Evolutionary conservation across 2,797 vertebrate genomes (phyloP).

Genomic region (Etheostoma perlongum): DNA sequence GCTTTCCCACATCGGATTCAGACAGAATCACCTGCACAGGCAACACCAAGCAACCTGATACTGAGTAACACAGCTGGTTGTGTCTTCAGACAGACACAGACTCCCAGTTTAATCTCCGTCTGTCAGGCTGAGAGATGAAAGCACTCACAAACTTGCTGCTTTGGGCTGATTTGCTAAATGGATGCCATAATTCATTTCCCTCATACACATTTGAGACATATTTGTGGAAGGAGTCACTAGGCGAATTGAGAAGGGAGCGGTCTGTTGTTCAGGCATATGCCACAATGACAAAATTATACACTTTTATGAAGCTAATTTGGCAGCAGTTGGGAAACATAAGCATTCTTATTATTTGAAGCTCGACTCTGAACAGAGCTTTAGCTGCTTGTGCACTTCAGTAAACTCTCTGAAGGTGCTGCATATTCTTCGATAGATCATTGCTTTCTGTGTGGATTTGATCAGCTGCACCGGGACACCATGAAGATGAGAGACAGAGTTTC

Average conservation of each 20-base stretch:
- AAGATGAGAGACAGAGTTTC: background rate
- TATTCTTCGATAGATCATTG: background rate
- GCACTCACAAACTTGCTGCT: constrained; percentile 16
- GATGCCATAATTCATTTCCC: constrained; percentile 46
- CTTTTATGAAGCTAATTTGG: constrained; percentile 34
- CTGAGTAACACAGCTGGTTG: constrained; percentile 5
- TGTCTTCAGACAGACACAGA: constrained; percentile 31
- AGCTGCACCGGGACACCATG: background rate
- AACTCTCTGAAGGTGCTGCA: constrained; percentile 4
- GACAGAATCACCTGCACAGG: background rate
- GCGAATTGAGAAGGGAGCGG: constrained; percentile 21
- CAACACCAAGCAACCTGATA: constrained; percentile 19
- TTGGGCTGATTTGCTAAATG: constrained; percentile 43
- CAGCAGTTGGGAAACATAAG: constrained; percentile 21
- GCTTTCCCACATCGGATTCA: background rate
- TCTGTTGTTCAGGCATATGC: constrained; percentile 5
- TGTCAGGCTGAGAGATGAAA: constrained; percentile 59
- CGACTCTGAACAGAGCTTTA: background rate
- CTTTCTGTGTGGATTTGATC: constrained; percentile 3
- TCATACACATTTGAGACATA: constrained; percentile 7
- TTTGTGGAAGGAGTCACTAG: constrained; percentile 22
- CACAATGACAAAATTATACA: constrained; percentile 39
- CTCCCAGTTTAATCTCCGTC: constrained; percentile 34
- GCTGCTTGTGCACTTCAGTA: background rate
- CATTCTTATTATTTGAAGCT: constrained; percentile 38